Evolutionary conservation across 2,113 vertebrate genomes (phyloP).

Genomic region (Siniperca knerii): DNA sequence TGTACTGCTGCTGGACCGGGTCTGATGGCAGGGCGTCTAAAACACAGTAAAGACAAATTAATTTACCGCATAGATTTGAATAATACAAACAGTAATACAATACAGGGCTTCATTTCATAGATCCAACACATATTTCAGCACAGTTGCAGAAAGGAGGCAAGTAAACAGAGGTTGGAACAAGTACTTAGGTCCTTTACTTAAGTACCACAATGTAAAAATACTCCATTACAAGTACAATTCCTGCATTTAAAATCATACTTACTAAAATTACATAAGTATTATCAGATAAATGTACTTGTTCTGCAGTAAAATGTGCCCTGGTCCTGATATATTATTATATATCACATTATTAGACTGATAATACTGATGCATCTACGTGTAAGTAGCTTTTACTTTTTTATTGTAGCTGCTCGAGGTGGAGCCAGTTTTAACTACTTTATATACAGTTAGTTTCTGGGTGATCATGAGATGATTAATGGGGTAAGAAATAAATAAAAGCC

Average conservation of each 20-base stretch:
- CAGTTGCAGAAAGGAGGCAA: not conserved
- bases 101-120: not conserved
- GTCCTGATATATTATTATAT: not conserved
- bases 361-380: not conserved
- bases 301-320: not conserved
- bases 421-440: not conserved
- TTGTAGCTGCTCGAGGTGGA: not conserved
- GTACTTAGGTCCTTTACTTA: not conserved
- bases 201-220: not conserved
- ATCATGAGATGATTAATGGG: not conserved
- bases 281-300: not conserved
- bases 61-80: not conserved
- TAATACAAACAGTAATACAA: not conserved
- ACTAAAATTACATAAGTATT: too few species aligned
- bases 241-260: not conserved
- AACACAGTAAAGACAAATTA: not conserved
- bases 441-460: not conserved
- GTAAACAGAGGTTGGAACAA: not conserved
- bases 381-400: not conserved
- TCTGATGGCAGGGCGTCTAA: constrained; percentile 87
- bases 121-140: not conserved
- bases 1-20: constrained; percentile 91
- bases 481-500: not conserved
- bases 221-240: not conserved
- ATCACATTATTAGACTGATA: not conserved